Evolutionary conservation across 2,113 vertebrate species (phyloP).

Genomic region (Callaeas wilsoni): DNA sequence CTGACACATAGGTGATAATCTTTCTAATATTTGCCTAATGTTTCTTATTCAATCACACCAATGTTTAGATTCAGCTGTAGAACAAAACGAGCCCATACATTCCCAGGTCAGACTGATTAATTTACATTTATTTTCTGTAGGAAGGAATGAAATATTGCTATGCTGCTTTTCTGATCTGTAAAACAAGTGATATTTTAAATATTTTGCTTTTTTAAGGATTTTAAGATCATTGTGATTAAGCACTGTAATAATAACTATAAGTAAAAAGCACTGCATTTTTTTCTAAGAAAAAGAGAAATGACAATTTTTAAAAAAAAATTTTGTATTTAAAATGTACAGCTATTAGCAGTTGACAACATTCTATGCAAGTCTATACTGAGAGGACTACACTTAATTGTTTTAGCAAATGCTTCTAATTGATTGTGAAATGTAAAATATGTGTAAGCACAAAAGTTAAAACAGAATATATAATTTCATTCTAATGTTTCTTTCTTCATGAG

Average conservation of each 20-base stretch:
- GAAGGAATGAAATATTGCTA: background rate
- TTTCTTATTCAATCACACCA: background rate
- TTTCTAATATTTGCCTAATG: background rate
- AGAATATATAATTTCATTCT: background rate
- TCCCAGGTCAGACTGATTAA: background rate
- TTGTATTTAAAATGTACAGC: background rate
- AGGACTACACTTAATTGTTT: background rate
- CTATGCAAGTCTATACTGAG: background rate
- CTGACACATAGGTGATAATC: background rate
- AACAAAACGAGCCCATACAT: background rate
- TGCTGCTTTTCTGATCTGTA: background rate
- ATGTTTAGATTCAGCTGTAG: background rate
- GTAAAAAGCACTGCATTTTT: background rate
- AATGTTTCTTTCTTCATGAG: background rate
- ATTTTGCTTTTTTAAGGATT: background rate
- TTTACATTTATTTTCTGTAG: background rate
- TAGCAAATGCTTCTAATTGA: background rate
- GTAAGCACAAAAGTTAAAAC: background rate
- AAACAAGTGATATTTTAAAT: background rate
- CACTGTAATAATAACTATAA: background rate
- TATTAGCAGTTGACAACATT: background rate
- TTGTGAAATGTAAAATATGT: background rate
- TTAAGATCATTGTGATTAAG: background rate
- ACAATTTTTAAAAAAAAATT: background rate
- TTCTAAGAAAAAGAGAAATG: background rate